These are phyloP conservation scores for Psilopsiagon aurifrons DNA, from an alignment of 2,113 vertebrate genomes.

Conservation along the genomic window DNA sequence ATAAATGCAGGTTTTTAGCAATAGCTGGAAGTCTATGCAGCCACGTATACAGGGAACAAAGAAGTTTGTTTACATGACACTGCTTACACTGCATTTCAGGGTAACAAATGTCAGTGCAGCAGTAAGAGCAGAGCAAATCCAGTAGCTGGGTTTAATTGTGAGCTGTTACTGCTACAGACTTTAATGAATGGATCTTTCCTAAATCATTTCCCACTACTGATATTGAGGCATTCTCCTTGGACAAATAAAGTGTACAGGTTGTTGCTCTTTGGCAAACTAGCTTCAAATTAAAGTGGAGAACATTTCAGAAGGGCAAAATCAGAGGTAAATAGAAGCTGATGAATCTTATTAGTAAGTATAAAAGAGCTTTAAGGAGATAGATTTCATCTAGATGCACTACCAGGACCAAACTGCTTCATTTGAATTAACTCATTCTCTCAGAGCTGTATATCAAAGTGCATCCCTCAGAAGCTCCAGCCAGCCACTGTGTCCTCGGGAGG, in stretches of 20 bases:
- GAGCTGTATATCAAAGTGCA: not conserved
- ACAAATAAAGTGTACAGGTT: not conserved
- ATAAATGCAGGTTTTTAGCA: not conserved
- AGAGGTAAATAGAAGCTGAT: not conserved
- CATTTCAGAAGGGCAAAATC: not conserved
- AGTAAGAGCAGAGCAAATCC: not conserved
- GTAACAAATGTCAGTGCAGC: not conserved
- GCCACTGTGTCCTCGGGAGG: rapidly evolving
- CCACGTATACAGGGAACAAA: not conserved
- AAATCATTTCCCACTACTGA: not conserved
- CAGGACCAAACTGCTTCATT: not conserved
- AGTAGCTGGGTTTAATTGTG: not conserved
- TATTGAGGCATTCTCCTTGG: not conserved
- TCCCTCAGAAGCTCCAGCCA: not conserved
- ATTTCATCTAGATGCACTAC: not conserved
- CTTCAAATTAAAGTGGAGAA: not conserved
- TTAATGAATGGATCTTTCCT: not conserved
- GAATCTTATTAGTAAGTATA: not conserved
- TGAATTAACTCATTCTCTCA: not conserved
- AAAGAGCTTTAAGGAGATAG: not conserved
- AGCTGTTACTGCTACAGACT: not conserved
- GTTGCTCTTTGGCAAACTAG: not conserved
- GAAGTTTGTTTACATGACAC: not conserved
- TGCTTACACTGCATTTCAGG: not conserved
- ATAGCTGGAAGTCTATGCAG: not conserved